Conservation (phyloP, 2,113 vertebrate species). For the Paralichthys olivaceus region DNA sequence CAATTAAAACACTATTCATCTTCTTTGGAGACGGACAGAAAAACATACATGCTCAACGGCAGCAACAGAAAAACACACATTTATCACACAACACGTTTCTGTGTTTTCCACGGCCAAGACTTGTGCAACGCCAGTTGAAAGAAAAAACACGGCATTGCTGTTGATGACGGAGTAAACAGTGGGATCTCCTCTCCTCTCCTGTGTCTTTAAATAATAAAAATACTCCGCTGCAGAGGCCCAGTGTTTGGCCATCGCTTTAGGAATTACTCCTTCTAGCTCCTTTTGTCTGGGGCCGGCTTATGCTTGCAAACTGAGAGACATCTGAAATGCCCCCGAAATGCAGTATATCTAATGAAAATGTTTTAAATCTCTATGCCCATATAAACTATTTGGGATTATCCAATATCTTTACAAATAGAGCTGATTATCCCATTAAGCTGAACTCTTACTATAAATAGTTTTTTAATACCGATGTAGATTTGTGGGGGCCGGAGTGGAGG, state of each 20-base stretch:
- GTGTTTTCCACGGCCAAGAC: neutral
- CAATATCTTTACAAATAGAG: constrained; percentile 84
- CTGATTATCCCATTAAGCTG: constrained; percentile 85
- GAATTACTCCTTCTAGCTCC: constrained; percentile 39
- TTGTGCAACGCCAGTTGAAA: constrained; percentile 1
- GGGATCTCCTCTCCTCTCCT: constrained; percentile 15
- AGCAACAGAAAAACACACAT: neutral
- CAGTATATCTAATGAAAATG: constrained; percentile 79
- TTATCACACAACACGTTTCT: neutral
- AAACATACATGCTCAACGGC: constrained; percentile 2
- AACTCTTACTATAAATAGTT: constrained; percentile 82
- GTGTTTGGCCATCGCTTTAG: constrained; percentile 34
- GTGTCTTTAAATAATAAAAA: constrained; percentile 1
- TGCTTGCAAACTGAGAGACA: constrained; percentile 53
- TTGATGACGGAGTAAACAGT: constrained; percentile 18
- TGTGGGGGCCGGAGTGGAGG: constrained; percentile 58
- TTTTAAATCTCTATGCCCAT: constrained; percentile 79
- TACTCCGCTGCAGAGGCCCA: constrained; percentile 7
- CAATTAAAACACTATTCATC: constrained; percentile 35
- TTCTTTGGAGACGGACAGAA: neutral
- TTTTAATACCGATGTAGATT: constrained; percentile 83
- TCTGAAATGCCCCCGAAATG: constrained; percentile 64
- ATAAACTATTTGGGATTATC: constrained; percentile 85
- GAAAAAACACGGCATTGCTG: neutral
- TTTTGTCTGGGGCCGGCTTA: constrained; percentile 64